Evolutionary conservation across 2,113 vertebrate species (phyloP), one percentile per base, ranked within the genome.

Genomic region (Girardinichthys multiradiatus): DNA sequence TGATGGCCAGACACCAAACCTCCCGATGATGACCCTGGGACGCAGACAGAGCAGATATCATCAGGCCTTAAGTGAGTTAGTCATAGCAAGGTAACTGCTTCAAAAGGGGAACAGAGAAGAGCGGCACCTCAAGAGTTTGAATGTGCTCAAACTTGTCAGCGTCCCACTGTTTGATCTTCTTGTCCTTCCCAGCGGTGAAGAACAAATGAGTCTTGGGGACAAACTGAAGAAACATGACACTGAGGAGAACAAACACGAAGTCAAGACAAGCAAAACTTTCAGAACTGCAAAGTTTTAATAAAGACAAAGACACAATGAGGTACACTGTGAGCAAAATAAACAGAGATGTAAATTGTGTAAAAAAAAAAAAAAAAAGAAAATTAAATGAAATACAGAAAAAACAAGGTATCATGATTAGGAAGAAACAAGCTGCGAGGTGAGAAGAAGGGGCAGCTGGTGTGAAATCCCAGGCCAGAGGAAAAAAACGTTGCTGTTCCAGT

Each of bases 91-190:
- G 51, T n/a, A 24, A 21, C 24, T n/a, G 21, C 21, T 57, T 57
- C 7, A 57, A 26, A 3, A 5, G 9, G 4, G 1, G 3, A 1
- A 4, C 4, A 14, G 29, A 57, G 67, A 29, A 24, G 30, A 42
- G 26, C 0, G 1, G 94, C 92, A 99, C 98, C 97, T 99, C 97
- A 30, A 99, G 90, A 0, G 96, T 98, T 87, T 99, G 98, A 83
- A 99, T 93, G 70, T 95, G 97, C 83, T 96, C 95, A 90, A 98
- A 99, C 81, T 95, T 97, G 94, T 99, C 98, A 0, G 97, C 98
- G 70, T 99, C 98, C 98, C 98, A 99, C 86, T 99, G 97, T 72
- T 99, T 99, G 76, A 99, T 95, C 93, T 96, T 99, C 70, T 64
- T 92, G 83, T 99, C 98, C 81, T 99, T 99, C 42, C 98, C 98